Base-by-base conservation (phyloP, 1,140 invertebrate genomes). In the Drosophila asahinai region DNA sequence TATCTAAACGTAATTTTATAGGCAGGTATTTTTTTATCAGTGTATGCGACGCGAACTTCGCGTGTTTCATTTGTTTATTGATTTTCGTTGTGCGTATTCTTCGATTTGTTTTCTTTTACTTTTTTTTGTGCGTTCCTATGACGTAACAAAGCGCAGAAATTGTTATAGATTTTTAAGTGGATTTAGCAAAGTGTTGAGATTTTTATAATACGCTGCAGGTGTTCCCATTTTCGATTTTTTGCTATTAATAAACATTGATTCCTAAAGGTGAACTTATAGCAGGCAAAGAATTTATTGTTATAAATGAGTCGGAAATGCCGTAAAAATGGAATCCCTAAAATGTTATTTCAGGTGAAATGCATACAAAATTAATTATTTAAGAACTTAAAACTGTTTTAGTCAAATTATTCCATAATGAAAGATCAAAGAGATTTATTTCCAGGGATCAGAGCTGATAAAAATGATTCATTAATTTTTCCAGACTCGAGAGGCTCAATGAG, bases 141-240 rank as follows among this genome's bases (percentile, higher is more conserved):
- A 80, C 83, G 76, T 77, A 77, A 83, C 60, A 63, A 48, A 42
- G 30, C 59, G 59, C 58, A 71, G 45, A 79, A 74, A 81, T 64
- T 57, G 54, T 76, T 66, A 36, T 60, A 65, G 65, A 65, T 76
- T 81, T 75, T 64, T 71, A 75, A 75, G 64, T 71, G 74, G 62
- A 15, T 77, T 52, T n/a, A 40, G 48, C 42, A 54, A 76, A 70
- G 83, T 82, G 80, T 70, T 71, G 65, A 86, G 54, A 72, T 58
- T 64, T 83, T 83, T 84, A 80, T 80, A 71, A 47, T 65, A 55
- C 45, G 14, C 61, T 62, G 81, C 81, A 83, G 76, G 70, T 84
- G 81, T 72, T 79, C 25, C 25, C 22, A 48, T 60, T 57, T 38
- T 70, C 38, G 17, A 67, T 75, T 49, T 54, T 40, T 27, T 12